These are phyloP conservation scores for Myioborus melanocephalus DNA, from an alignment of 2,797 vertebrate genomes.

Conservation along the genomic window DNA sequence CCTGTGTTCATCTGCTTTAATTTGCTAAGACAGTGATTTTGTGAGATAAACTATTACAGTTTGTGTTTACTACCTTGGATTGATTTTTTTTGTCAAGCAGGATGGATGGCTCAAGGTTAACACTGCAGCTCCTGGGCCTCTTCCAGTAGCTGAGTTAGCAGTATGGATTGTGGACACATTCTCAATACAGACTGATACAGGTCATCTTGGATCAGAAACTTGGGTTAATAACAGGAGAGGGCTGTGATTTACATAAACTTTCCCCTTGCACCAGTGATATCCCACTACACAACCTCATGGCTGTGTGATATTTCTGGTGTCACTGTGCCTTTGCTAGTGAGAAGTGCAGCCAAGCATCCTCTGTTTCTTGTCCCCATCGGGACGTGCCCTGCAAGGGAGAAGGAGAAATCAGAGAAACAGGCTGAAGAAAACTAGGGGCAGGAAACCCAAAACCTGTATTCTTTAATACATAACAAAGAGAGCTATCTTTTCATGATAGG, in stretches of 20 bases:
- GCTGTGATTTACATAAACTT: not conserved
- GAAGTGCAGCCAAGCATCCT: not conserved
- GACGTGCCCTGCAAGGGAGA: not conserved
- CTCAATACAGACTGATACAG: not conserved
- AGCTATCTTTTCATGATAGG: not conserved
- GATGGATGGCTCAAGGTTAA: not conserved
- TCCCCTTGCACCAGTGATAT: not conserved
- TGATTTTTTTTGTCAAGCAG: not conserved
- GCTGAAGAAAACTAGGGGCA: not conserved
- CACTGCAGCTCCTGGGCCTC: not conserved
- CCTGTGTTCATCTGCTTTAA: not conserved
- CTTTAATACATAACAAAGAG: not conserved
- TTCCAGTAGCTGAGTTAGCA: not conserved
- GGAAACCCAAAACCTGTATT: not conserved
- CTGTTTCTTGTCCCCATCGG: not conserved
- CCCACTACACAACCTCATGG: not conserved
- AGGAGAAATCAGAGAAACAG: not conserved
- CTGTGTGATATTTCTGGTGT: fast-evolving
- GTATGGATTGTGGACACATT: not conserved
- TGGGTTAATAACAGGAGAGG: not conserved
- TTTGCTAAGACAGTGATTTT: not conserved
- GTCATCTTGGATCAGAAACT: not conserved
- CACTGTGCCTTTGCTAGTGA: not conserved
- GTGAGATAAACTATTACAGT: not conserved
- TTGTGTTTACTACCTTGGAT: not conserved